A percentile compares a stretch with the other conserved stretches of the same genome.
These are phyloP conservation scores for Bungarus multicinctus DNA, from an alignment of 2,113 vertebrate species.

Conservation along the genomic window DNA sequence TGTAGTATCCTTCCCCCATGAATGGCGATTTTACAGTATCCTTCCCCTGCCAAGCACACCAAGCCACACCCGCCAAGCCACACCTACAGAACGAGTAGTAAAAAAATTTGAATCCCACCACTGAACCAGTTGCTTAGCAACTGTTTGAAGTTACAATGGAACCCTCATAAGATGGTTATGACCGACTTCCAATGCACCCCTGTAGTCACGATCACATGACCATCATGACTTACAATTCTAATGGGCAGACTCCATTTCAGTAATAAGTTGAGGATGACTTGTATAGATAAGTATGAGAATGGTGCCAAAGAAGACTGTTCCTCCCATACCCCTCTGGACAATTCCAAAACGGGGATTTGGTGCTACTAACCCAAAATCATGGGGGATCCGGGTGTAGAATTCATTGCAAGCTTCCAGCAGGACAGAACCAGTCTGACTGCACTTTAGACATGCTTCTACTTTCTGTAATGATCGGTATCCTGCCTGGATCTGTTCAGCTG, in stretches of 20 bases:
- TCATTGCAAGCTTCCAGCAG: constrained; percentile 87
- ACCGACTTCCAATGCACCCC: too few relatives aligned
- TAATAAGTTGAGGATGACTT: background rate
- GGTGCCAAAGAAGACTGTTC: background rate
- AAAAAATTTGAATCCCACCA: too few relatives aligned
- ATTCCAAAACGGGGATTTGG: background rate
- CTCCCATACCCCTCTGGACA: background rate
- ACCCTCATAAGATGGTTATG: too few relatives aligned
- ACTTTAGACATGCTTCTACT: constrained; percentile 81
- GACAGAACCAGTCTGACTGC: constrained; percentile 61
- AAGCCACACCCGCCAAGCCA: too few relatives aligned
- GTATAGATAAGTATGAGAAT: background rate
- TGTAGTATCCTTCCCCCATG: too few relatives aligned
- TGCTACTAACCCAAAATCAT: constrained; percentile 83
- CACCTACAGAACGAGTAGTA: too few relatives aligned
- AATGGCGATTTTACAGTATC: too few relatives aligned
- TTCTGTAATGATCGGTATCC: constrained; percentile 82
- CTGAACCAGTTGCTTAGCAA: too few relatives aligned
- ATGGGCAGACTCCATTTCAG: background rate
- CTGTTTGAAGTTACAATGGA: too few relatives aligned
- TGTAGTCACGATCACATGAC: too few relatives aligned
- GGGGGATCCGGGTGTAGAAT: constrained; percentile 90
- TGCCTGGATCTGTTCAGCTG: constrained; percentile 80
- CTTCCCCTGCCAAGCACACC: too few relatives aligned
- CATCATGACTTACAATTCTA: background rate